Evolutionary conservation across 2,113 vertebrate species (phyloP).

Genomic region (Athene cunicularia): DNA sequence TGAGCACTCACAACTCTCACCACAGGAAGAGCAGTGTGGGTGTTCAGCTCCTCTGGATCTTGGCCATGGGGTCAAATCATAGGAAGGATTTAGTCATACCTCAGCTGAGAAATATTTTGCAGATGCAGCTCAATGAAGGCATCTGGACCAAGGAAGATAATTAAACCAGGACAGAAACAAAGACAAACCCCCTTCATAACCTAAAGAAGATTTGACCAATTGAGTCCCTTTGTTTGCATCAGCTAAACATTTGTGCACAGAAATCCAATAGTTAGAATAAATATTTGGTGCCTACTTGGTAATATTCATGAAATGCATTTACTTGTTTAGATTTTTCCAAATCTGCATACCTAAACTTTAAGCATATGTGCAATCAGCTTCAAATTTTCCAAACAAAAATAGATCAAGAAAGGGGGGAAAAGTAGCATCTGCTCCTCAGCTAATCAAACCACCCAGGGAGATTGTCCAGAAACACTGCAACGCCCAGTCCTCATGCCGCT

Average conservation of each 20-base stretch:
- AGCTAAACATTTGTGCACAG: background rate
- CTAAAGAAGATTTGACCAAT: constrained; percentile 10
- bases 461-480: constrained; percentile 26
- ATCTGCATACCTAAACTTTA: constrained; percentile 63
- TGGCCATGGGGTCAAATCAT: background rate
- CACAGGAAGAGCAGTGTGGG: background rate
- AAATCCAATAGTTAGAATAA: constrained; percentile 47
- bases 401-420: background rate
- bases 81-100: constrained; percentile 5
- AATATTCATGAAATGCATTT: constrained; percentile 62
- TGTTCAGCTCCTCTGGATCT: background rate
- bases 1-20: background rate
- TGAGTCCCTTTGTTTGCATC: constrained; percentile 42
- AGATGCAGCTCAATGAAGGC: constrained; percentile 29
- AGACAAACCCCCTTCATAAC: background rate
- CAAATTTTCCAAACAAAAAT: constrained; percentile 53
- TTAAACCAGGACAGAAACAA: constrained; percentile 49
- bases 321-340: constrained; percentile 57
- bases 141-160: constrained; percentile 50
- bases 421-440: constrained; percentile 52
- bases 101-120: constrained; percentile 34
- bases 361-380: constrained; percentile 67
- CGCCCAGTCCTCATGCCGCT: background rate
- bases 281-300: constrained; percentile 65
- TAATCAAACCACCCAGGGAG: constrained; percentile 61